Evolutionary conservation across 2,113 vertebrate species (phyloP), one percentile per base, ranked within the genome.

Genomic region (Tragelaphus scriptus): DNA sequence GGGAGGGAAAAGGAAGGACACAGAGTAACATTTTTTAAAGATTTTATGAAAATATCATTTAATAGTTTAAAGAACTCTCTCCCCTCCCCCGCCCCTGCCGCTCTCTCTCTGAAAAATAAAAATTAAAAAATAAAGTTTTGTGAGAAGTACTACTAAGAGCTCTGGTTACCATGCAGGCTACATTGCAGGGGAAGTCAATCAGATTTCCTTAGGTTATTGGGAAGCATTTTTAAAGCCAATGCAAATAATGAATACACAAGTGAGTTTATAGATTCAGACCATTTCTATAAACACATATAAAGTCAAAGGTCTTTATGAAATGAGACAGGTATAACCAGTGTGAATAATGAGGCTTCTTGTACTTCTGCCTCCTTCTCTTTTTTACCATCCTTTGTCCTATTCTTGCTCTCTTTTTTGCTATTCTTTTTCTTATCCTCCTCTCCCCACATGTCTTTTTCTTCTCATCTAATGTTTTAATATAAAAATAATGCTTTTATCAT

Each of bases 1-100:
- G 96, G 98, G 93, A 98, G 32, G 65, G 3, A 98, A 98, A 98
- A 63, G 44, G 19, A 75, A 91, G 3, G 7, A 96, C 75, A 44
- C 21, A 81, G 25, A 65, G 23, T 53, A 9, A 79, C 5, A 58
- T 61, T 94, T 63, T 61, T 8, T 58, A 95, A 89, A 14, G 6
- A 25, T 55, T 82, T 84, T 56, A 55, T 10, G 21, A 97, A 93
- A 84, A 91, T 55, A n/a, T 1, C 13, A 30, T 32, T 65, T 85
- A 32, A 65, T n/a, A 51, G 1, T 85, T 87, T 87, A 65, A 80
- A 88, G 7, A 58, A 4, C n/a, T 81, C 17, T 63, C 44, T 28
- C 51, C 47, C 9, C 9, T 49, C 17, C 26, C 58, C 32, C 3
- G 44, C 44, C 44, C 5, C 40, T 44, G 40, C 40, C 2, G 5